Evolutionary conservation across 2,797 vertebrate genomes (phyloP).

Genomic region (Scolopax bukidnonensis): DNA sequence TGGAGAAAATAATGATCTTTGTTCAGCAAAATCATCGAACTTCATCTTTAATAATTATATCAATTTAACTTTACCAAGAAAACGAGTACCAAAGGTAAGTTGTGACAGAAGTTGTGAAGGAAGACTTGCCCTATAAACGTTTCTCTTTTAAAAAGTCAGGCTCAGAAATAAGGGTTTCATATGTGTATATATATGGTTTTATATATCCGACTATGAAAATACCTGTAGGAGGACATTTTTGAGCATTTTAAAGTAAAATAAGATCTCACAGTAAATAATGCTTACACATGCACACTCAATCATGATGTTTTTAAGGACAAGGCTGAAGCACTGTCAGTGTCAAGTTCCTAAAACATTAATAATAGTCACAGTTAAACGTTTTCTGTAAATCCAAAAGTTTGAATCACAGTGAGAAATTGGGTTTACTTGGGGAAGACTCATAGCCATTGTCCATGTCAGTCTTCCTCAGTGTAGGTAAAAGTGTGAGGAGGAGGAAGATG

Average conservation of each 20-base stretch:
- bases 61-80: conserved; percentile 88
- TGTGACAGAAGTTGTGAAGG: background rate
- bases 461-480: background rate
- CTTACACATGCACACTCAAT: background rate
- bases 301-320: background rate
- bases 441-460: background rate
- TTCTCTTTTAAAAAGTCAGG: background rate
- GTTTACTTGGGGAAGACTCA: background rate
- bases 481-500: background rate
- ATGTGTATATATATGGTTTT: too few relatives aligned
- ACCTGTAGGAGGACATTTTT: background rate
- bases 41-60: conserved; percentile 84
- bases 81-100: conserved; percentile 92
- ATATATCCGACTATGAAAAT: background rate
- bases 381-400: background rate
- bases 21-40: conserved; percentile 79
- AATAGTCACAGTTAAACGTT: background rate
- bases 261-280: background rate
- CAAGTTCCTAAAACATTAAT: background rate
- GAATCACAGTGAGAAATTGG: background rate
- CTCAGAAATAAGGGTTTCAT: background rate
- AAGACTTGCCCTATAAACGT: background rate
- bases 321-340: background rate
- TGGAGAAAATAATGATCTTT: conserved; percentile 83
- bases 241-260: background rate